Conservation (phyloP, 2,888 invertebrate species). For the Pollenia amentaria region DNA sequence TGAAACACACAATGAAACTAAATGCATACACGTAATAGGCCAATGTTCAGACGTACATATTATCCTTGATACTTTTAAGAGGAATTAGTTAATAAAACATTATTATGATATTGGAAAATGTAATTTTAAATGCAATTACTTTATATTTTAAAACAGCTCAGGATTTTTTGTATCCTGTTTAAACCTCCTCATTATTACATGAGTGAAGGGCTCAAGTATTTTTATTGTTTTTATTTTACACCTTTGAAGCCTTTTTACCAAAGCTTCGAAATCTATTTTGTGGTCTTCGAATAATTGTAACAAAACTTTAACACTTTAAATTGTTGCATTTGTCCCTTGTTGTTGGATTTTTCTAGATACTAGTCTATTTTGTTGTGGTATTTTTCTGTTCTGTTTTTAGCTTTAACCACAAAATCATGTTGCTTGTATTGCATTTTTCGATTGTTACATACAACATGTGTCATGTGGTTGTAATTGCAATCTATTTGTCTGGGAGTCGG, state of each 20-base stretch:
- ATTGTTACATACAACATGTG: slow-evolving; percentile 64
- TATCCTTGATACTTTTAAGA: slow-evolving; percentile 47
- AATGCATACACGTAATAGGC: slow-evolving; percentile 38
- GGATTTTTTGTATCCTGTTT: neutral
- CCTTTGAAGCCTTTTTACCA: slow-evolving; percentile 48
- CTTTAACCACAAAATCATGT: slow-evolving; percentile 69
- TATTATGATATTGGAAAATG: slow-evolving; percentile 52
- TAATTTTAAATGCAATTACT: neutral
- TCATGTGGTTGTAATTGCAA: slow-evolving; percentile 72
- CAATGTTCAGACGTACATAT: slow-evolving; percentile 16
- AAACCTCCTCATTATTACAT: neutral
- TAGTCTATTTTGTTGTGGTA: neutral
- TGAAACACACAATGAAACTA: slow-evolving; percentile 23
- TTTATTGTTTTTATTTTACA: slow-evolving; percentile 67
- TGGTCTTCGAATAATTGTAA: neutral
- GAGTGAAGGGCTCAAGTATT: slow-evolving; percentile 1
- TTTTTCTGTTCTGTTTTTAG: slow-evolving; percentile 20
- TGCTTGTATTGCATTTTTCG: slow-evolving; percentile 56
- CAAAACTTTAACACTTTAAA: slow-evolving; percentile 36
- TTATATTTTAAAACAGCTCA: neutral
- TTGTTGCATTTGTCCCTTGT: slow-evolving; percentile 35
- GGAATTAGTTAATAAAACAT: slow-evolving; percentile 65
- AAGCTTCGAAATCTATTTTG: slow-evolving; percentile 37
- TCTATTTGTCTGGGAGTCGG: slow-evolving; percentile 69
- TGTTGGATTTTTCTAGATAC: slow-evolving; percentile 32